Evolutionary conservation across 2,888 invertebrate species (phyloP).

Genomic region (Drosophila helvetica): DNA sequence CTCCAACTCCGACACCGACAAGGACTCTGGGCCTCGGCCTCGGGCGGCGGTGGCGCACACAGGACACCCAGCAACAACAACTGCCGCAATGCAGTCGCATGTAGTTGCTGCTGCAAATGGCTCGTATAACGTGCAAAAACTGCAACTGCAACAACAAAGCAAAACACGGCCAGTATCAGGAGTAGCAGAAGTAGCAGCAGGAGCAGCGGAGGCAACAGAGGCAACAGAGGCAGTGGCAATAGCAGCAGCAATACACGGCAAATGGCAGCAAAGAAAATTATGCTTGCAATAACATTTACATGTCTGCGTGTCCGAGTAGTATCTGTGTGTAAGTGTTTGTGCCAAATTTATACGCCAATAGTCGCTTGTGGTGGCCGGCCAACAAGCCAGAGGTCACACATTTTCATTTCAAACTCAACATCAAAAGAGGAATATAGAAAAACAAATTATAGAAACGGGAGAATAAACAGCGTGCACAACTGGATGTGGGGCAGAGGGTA

Average conservation of each 20-base stretch:
- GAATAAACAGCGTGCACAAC: conserved; percentile 21
- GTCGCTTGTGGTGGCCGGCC: conserved; percentile 48
- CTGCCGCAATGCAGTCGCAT: conserved; percentile 76
- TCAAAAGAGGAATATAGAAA: conserved; percentile 34
- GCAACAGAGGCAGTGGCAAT: conserved; percentile 32
- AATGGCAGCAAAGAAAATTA: conserved; percentile 73
- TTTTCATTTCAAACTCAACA: conserved; percentile 61
- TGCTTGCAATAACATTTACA: conserved; percentile 80
- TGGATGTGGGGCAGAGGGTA: conserved; percentile 3
- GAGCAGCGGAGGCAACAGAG: conserved; percentile 50
- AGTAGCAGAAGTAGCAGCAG: conserved; percentile 32
- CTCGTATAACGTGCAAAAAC: conserved; percentile 79
- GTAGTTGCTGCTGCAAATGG: conserved; percentile 77
- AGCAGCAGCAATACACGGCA: conserved; percentile 45
- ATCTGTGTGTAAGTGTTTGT: conserved; percentile 30
- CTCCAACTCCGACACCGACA: conserved; percentile 44
- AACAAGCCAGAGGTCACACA: conserved; percentile 63
- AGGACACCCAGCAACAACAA: conserved; percentile 56
- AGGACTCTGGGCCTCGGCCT: conserved; percentile 19
- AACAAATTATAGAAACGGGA: background rate
- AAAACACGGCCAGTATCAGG: conserved; percentile 40
- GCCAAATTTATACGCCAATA: conserved; percentile 71
- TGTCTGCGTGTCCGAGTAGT: conserved; percentile 52
- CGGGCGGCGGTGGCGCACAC: conserved; percentile 19
- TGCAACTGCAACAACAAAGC: conserved; percentile 64